phyloP scores from a whole-genome alignment of 2,888 invertebrate species.

The Drosophila hamatofila region DNA sequence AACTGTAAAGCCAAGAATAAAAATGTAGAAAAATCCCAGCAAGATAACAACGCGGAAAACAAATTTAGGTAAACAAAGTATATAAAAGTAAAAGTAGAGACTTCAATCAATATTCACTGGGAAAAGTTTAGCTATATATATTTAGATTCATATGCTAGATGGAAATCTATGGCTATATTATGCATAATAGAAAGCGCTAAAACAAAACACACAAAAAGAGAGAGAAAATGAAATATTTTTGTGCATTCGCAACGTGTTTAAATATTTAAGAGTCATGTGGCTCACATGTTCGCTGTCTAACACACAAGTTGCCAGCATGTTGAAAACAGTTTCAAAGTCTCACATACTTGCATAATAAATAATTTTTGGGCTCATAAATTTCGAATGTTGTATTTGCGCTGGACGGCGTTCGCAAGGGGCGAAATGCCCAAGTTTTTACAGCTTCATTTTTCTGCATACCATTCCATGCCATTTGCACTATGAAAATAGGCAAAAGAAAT shows the following conservation, averaged over 20 bases:
- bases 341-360: slow-evolving; percentile 69
- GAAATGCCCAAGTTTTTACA: slow-evolving; percentile 59
- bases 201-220: neutral
- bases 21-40: neutral
- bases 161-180: neutral
- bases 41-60: neutral
- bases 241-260: slow-evolving; percentile 3
- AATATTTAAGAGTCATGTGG: slow-evolving; percentile 29
- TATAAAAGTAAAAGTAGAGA: neutral
- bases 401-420: neutral
- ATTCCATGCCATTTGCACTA: slow-evolving; percentile 60
- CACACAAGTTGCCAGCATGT: slow-evolving; percentile 28
- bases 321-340: slow-evolving; percentile 49
- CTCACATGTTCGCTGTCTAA: slow-evolving; percentile 27
- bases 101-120: neutral
- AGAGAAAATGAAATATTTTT: neutral
- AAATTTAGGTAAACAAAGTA: slow-evolving; percentile 7
- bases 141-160: neutral
- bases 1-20: slow-evolving; percentile 2
- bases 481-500: slow-evolving; percentile 62
- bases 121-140: neutral
- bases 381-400: slow-evolving; percentile 54
- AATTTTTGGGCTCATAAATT: slow-evolving; percentile 80
- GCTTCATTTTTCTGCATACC: slow-evolving; percentile 52
- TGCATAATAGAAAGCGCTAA: neutral